Evolutionary conservation across 2,797 vertebrate genomes (phyloP).

Genomic region (Lutra lutra): DNA sequence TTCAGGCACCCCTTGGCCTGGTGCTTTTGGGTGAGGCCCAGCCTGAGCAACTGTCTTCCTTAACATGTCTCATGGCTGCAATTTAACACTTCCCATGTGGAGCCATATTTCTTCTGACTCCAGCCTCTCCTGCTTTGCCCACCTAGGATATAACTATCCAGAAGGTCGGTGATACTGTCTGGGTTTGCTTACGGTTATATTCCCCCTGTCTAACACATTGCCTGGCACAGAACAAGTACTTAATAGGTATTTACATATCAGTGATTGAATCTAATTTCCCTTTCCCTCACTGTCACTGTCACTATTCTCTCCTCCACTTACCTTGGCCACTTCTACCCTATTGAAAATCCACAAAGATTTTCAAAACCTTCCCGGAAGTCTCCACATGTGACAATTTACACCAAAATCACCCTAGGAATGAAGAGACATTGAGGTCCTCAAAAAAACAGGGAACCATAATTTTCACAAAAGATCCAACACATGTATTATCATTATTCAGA

Average conservation of each 20-base stretch:
- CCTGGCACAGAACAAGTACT: not conserved
- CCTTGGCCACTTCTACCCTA: not conserved
- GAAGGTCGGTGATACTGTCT: not conserved
- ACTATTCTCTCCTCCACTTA: not conserved
- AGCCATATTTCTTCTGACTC: not conserved
- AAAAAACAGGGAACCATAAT: not conserved
- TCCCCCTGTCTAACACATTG: not conserved
- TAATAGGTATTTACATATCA: constrained; percentile 10
- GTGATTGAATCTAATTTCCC: not conserved
- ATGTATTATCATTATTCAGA: not conserved
- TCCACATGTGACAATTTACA: not conserved
- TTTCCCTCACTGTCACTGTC: not conserved
- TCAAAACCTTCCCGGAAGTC: not conserved
- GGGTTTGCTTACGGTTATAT: not conserved
- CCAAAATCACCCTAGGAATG: not conserved
- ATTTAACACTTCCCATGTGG: not conserved
- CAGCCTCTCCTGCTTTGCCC: not conserved
- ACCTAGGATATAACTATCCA: no score
- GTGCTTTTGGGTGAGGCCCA: not conserved
- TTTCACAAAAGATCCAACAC: not conserved
- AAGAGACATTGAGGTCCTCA: not conserved
- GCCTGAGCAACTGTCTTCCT: not conserved
- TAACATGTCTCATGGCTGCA: not conserved
- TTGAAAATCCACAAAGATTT: not conserved
- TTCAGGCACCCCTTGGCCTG: not conserved